Percentiles rank a stretch among this genome's conserved stretches.
These are phyloP conservation scores for Sciurus vulgaris DNA, from an alignment of 2,797 vertebrate genomes.

Conservation along the genomic window DNA sequence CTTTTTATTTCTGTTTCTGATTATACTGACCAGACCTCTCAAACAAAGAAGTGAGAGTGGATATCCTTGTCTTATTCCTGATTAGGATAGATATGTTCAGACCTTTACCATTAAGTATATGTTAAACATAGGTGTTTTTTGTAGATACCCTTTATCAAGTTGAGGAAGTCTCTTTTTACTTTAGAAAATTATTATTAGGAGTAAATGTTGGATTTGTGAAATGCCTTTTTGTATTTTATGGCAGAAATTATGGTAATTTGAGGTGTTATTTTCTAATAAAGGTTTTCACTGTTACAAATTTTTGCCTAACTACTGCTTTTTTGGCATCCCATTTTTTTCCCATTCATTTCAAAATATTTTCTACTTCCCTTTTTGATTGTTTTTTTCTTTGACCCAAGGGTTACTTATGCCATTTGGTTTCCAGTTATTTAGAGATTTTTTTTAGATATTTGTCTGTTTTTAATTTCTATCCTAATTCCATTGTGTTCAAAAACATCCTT, in stretches of 20 bases:
- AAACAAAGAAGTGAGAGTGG: neutral
- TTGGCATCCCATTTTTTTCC: neutral
- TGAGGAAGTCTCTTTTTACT: neutral
- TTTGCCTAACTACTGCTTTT: neutral
- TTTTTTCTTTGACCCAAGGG: neutral
- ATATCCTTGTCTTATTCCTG: neutral
- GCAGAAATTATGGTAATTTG: neutral
- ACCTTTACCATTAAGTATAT: neutral
- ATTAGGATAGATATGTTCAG: neutral
- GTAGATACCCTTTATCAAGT: neutral
- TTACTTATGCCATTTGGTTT: neutral
- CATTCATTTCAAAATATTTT: conserved; percentile 38
- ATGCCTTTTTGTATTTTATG: neutral
- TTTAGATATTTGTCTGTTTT: neutral
- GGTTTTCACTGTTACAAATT: neutral
- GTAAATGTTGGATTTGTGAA: neutral
- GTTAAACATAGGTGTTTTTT: neutral
- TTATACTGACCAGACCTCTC: neutral
- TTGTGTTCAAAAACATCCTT: neutral
- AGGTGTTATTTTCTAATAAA: neutral
- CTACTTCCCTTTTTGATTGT: neutral
- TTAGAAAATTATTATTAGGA: neutral
- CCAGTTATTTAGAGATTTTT: neutral
- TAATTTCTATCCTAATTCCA: neutral
- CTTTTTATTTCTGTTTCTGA: neutral